Percentiles rank a stretch among this genome's conserved stretches.
Conservation (phyloP, 2,888 invertebrate genomes). For the Ennomos erosarius region DNA sequence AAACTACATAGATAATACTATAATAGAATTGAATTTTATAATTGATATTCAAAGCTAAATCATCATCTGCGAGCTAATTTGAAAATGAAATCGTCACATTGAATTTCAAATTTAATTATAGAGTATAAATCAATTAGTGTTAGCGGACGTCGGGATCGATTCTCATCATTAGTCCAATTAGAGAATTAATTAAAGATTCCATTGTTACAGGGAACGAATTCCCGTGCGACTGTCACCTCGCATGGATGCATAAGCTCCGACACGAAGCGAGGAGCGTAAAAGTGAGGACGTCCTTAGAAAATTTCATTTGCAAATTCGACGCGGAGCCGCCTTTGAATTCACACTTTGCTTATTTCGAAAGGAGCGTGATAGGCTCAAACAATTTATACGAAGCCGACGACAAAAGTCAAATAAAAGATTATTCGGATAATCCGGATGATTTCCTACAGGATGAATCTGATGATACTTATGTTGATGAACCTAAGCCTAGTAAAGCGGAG, state of each 20-base stretch:
- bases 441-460: constrained; percentile 74
- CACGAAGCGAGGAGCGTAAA: constrained; percentile 91
- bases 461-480: constrained; percentile 70
- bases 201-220: constrained; percentile 91
- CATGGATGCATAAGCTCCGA: constrained; percentile 92
- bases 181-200: constrained; percentile 55
- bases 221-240: constrained; percentile 93
- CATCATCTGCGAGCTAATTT: constrained; percentile 31
- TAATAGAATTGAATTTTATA: constrained; percentile 17
- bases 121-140: constrained; percentile 53
- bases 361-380: constrained; percentile 68
- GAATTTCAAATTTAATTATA: constrained; percentile 44
- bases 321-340: constrained; percentile 68
- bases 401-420: constrained; percentile 69
- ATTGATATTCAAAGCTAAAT: constrained; percentile 29
- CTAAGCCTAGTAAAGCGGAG: constrained; percentile 66
- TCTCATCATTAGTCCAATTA: constrained; percentile 56
- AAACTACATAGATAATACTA: constrained; percentile 11
- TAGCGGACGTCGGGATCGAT: constrained; percentile 41
- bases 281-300: constrained; percentile 89
- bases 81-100: constrained; percentile 34
- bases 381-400: constrained; percentile 69
- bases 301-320: constrained; percentile 89
- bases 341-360: constrained; percentile 75
- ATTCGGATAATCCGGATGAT: constrained; percentile 67